These are phyloP conservation scores for Trachelipus rathkii DNA, from an alignment of 1,140 invertebrate genomes.

Conservation along the genomic window DNA sequence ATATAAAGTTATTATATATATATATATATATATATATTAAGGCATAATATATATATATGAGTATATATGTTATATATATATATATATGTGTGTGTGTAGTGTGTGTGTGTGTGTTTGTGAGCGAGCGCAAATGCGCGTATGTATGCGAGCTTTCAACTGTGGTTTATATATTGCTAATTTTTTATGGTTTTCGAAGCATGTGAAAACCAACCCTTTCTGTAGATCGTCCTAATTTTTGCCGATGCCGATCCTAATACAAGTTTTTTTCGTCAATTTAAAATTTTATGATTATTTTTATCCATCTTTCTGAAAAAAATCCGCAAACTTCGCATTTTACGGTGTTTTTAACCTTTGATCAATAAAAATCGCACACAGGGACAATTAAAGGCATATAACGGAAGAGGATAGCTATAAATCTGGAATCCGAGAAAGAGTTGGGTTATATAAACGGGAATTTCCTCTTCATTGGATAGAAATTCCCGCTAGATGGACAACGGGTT, in stretches of 20 bases:
- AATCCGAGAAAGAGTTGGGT: neutral
- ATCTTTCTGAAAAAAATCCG: neutral
- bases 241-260: neutral
- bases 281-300: neutral
- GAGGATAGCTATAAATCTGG: neutral
- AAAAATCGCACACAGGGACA: neutral
- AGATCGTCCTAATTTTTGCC: neutral
- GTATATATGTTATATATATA: too few species aligned
- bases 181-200: conserved; percentile 1
- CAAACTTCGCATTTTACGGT: neutral
- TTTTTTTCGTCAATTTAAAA: neutral
- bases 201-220: neutral
- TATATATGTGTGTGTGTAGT: neutral
- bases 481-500: neutral
- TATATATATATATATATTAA: neutral
- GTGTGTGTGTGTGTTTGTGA: neutral
- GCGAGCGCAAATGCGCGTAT: too few species aligned
- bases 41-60: neutral
- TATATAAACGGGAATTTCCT: neutral
- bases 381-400: conserved; percentile 1
- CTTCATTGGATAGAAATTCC: neutral
- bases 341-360: neutral
- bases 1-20: neutral
- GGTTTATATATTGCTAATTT: conserved; percentile 2
- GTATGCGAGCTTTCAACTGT: too few species aligned